A percentile compares a stretch with the other conserved stretches of the same genome.
These are phyloP conservation scores for Tetragnatha montana DNA, from an alignment of 2,888 invertebrate species.

Conservation along the genomic window DNA sequence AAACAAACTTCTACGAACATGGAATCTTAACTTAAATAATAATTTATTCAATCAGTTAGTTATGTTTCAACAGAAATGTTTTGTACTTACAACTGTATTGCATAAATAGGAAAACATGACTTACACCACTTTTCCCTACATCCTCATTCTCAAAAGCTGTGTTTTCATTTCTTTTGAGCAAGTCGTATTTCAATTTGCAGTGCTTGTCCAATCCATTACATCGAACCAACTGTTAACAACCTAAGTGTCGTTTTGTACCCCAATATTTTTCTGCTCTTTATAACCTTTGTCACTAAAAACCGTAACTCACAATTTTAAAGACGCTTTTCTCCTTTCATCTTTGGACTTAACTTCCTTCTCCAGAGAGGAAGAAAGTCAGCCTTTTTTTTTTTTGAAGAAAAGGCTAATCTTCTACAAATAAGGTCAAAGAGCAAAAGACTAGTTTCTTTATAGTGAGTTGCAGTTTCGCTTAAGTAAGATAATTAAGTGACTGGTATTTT, in stretches of 20 bases:
- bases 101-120: neutral
- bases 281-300: neutral
- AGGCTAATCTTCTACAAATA: no score
- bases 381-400: neutral
- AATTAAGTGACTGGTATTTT: no score
- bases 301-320: neutral
- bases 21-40: no score
- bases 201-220: slow-evolving; percentile 26
- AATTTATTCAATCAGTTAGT: no score
- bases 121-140: neutral
- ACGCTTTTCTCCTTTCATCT: neutral
- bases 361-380: no score
- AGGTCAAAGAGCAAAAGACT: no score
- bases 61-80: no score
- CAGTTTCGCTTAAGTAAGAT: no score
- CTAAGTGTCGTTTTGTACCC: slow-evolving; percentile 16
- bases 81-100: no score
- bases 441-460: no score
- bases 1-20: no score
- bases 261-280: slow-evolving; percentile 1
- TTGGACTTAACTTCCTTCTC: no score
- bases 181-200: slow-evolving; percentile 20
- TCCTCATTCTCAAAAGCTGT: neutral
- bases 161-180: neutral
- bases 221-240: slow-evolving; percentile 33